Base-by-base conservation (phyloP, 1,140 invertebrate genomes). In the Saccostrea glomerata region DNA sequence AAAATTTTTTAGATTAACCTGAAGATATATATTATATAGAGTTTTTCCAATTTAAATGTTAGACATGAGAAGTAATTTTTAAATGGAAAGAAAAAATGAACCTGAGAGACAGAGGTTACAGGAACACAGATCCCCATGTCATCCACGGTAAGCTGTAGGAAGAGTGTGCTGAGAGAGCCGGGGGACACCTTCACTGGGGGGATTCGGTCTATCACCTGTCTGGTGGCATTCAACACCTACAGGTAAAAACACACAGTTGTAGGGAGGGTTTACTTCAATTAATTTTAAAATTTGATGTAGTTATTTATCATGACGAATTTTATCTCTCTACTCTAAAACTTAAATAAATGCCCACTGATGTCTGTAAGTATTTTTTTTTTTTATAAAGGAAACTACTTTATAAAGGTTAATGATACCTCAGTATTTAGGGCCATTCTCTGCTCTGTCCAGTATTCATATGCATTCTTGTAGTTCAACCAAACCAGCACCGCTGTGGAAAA, bases 381-480 rank as follows among this genome's bases (percentile, higher is more conserved):
- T n/a, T n/a, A n/a, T n/a, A n/a, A n/a, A n/a, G n/a, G n/a, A n/a
- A n/a, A n/a, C n/a, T n/a, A n/a, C n/a, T n/a, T n/a, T n/a, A n/a
- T n/a, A n/a, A n/a, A n/a, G n/a, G n/a, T n/a, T n/a, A n/a, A n/a
- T n/a, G n/a, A n/a, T 84, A 93, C 92, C 91, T 95, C 94, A 60
- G 92, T 94, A 90, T 95, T 95, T 23, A 95, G 90, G 15, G 93
- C 92, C 91, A 94, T 92, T 30, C 98, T 95, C 95, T 99, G 98
- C 94, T 99, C 98, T 90, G 98, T 98, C 98, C 98, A 99, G 95
- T 99, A 99, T 94, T 99, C 98, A 93, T 99, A 99, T 0, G 98
- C 98, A 95, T 99, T 99, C 95, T 99, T 99, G 94, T 99, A 99
- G 95, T 99, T 99, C 73, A 99, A 95, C 98, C 98, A 99, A 12